Evolutionary conservation across 2,113 vertebrate genomes (phyloP).

Genomic region (Callospermophilus lateralis): DNA sequence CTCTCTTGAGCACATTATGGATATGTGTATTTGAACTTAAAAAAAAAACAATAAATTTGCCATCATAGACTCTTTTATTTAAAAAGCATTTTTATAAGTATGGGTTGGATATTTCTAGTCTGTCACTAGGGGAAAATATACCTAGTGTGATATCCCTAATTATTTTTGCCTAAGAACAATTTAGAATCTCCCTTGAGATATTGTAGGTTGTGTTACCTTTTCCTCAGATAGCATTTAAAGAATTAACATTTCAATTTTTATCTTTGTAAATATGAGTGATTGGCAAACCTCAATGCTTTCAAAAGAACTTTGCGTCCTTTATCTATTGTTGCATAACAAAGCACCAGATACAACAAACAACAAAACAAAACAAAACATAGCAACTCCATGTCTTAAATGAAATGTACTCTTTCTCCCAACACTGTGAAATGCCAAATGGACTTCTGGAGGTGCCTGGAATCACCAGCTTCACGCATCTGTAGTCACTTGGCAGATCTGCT

Average conservation of each 20-base stretch:
- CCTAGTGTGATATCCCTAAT: neutral
- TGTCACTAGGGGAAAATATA: neutral
- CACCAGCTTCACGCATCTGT: neutral
- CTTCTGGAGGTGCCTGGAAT: neutral
- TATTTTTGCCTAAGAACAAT: neutral
- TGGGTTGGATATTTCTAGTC: neutral
- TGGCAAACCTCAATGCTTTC: neutral
- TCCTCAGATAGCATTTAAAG: neutral
- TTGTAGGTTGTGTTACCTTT: neutral
- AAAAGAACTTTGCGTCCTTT: neutral
- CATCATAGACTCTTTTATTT: neutral
- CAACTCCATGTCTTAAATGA: neutral
- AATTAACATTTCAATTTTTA: neutral
- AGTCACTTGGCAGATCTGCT: neutral
- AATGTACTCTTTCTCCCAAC: neutral
- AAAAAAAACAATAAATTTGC: neutral
- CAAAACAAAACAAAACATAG: neutral
- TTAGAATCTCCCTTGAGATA: conserved; percentile 3
- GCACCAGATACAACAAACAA: too few species aligned
- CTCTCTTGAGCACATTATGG: neutral
- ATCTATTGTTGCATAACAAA: neutral
- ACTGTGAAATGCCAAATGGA: neutral
- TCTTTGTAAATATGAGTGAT: neutral
- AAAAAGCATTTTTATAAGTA: neutral
- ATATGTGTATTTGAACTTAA: neutral